Base-by-base conservation (phyloP, 2,888 invertebrate species). In the Adineta ricciae region DNA sequence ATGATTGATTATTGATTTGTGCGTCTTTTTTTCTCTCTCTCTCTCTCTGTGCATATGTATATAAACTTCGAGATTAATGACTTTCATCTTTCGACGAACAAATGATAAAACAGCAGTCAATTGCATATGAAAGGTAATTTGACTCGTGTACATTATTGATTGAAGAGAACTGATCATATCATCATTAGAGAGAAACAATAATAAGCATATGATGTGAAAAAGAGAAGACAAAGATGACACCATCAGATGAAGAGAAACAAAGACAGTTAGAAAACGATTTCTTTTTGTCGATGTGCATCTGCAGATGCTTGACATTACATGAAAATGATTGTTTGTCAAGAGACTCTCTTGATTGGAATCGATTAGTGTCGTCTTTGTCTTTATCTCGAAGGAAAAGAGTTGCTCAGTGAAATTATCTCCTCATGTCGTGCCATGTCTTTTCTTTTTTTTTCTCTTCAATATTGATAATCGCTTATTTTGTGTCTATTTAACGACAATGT, bases 271-370 rank as follows among this genome's bases (percentile, higher is more conserved):
- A 64, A 32, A 64, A 64, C n/a, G 46, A 46, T 46, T 46, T 46
- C 11, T 11, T 46, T 46, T 11, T 64, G 19, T 32, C n/a, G n/a
- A 64, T 32, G 32, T 64, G 14, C 64, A 64, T 64, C 64, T 64
- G 64, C 64, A 64, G 2, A 64, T 64, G 64, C 32, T 64, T 64
- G 64, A 64, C 64, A 64, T 64, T 64, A 64, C 64, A 64, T 64
- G 64, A 64, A 64, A 64, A 64, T 64, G 32, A 64, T 64, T 64
- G 64, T 64, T 64, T 64, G 64, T 64, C 64, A 64, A 64, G 64
- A 64, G 64, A 64, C 64, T 64, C 64, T 64, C 64, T 64, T 64
- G 64, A 64, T 64, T 64, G 64, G 64, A 64, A 64, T 64, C 64
- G 64, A 64, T 64, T 27, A 64, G 64, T 64, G 64, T 64, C 64